Base-by-base conservation (phyloP, 64 coral and sea anemone genomes). In the Hydrozoanthus tunicans region DNA sequence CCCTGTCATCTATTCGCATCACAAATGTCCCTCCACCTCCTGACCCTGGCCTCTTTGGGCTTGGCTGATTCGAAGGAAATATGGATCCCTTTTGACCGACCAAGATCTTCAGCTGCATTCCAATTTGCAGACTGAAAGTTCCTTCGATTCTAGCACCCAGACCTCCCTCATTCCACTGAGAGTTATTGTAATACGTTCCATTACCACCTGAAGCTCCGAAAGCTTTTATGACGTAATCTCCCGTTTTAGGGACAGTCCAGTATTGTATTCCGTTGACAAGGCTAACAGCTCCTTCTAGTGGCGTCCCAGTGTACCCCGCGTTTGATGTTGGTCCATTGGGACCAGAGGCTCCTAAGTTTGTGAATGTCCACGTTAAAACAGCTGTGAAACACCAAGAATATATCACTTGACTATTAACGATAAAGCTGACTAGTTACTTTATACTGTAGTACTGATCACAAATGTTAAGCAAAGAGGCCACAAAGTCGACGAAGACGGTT, bases 1-100 rank as follows among this genome's bases (percentile, higher is more conserved):
- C 77, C 8, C 83, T 76, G 20, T 77, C 85, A 13, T 93, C 61
- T 51, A 54, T 78, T 6, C 80, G 64, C 57, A 70, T 82, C 53
- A 97, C 83, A 83, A 94, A 97, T 9, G 92, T 92, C 0, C 95
- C 95, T 3, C 95, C 95, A 68, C 95, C 95, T 5, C 95, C 95
- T 43, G 92, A 93, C 0, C 92, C 95, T 43, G 95, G 89, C 1
- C 1, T 59, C 25, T 90, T 25, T 7, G n/a, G n/a, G 6, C 89
- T 77, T 7, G 60, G 5, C 32, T 12, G 43, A 52, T 51, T 43
- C 13, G 56, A 43, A 10, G 7, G 6, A 9, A 20, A 58, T 3
- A 66, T 62, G 3, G 54, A 54, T 27, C 95, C 95, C 77, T 77
- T 25, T 67, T 97, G 95, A 17, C 95, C 95, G 2, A 97, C 83